A percentile compares a stretch with the other conserved stretches of the same genome.
Evolutionary conservation across 2,888 invertebrate genomes (phyloP).

Genomic region (Trypoxylon attenuatum): DNA sequence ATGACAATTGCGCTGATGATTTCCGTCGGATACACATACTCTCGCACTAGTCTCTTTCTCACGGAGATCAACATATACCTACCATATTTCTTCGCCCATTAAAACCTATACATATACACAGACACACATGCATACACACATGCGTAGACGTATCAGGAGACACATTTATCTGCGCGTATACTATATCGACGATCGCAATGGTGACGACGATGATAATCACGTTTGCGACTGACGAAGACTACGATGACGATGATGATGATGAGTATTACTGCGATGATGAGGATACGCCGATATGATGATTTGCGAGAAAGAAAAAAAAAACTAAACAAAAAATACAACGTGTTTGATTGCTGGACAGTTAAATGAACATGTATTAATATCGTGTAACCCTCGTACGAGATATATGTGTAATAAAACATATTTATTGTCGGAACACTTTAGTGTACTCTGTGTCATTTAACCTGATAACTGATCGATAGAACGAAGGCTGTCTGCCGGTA

Average conservation of each 20-base stretch:
- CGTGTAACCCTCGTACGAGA: constrained; percentile 74
- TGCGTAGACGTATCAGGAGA: background rate
- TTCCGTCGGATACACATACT: too few relatives aligned
- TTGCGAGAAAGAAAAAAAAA: constrained; percentile 27
- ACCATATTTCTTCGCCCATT: too few relatives aligned
- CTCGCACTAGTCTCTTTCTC: too few relatives aligned
- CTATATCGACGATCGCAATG: constrained; percentile 2
- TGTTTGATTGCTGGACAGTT: constrained; percentile 75
- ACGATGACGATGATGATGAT: constrained; percentile 30
- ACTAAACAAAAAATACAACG: constrained; percentile 66
- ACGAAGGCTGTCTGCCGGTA: too few relatives aligned
- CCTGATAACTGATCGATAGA: too few relatives aligned
- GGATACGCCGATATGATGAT: constrained; percentile 36
- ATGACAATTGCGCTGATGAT: constrained; percentile 50
- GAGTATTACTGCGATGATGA: constrained; percentile 22
- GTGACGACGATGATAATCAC: constrained; percentile 5
- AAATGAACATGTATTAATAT: constrained; percentile 75
- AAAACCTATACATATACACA: too few relatives aligned
- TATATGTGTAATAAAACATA: constrained; percentile 75
- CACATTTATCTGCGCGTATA: background rate
- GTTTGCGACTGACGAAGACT: constrained; percentile 22
- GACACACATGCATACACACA: too few relatives aligned
- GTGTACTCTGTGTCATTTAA: too few relatives aligned
- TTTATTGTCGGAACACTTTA: constrained; percentile 72
- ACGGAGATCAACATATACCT: too few relatives aligned